These are phyloP conservation scores for Leptodactylus fallax DNA, from an alignment of 2,797 vertebrate species.

Conservation along the genomic window DNA sequence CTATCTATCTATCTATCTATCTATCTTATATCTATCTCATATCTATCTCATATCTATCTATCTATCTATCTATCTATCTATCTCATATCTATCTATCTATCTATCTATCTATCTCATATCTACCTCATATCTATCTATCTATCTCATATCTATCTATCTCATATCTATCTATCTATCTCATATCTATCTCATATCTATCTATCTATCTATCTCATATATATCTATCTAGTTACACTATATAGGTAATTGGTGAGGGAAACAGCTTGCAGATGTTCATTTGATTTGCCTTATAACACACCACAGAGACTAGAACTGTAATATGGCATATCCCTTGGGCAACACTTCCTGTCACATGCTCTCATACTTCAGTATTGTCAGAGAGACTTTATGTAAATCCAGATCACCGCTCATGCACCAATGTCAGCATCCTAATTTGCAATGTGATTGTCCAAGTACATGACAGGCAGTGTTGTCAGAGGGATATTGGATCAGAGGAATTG, in stretches of 20 bases:
- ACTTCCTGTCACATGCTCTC: background rate
- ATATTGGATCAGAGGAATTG: background rate
- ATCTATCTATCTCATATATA: too few relatives aligned
- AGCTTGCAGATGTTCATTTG: background rate
- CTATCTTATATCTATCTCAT: slow-evolving; percentile 6
- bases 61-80: slow-evolving; percentile 1
- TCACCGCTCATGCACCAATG: background rate
- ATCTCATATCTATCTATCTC: too few relatives aligned
- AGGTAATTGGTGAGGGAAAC: too few relatives aligned
- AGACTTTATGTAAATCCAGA: too few relatives aligned
- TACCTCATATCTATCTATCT: too few relatives aligned
- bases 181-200: too few relatives aligned
- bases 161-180: too few relatives aligned
- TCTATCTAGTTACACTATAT: too few relatives aligned
- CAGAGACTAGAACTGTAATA: too few relatives aligned
- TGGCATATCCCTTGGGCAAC: background rate
- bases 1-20: background rate
- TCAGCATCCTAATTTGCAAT: background rate
- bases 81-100: background rate
- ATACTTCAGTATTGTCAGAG: background rate
- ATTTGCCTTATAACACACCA: too few relatives aligned
- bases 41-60: too few relatives aligned
- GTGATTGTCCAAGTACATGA: background rate
- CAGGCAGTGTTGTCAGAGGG: background rate
- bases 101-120: too few relatives aligned